Evolutionary conservation across 2,888 invertebrate genomes (phyloP), one percentile per base, ranked within the genome.

Genomic region (Ischnura elegans): DNA sequence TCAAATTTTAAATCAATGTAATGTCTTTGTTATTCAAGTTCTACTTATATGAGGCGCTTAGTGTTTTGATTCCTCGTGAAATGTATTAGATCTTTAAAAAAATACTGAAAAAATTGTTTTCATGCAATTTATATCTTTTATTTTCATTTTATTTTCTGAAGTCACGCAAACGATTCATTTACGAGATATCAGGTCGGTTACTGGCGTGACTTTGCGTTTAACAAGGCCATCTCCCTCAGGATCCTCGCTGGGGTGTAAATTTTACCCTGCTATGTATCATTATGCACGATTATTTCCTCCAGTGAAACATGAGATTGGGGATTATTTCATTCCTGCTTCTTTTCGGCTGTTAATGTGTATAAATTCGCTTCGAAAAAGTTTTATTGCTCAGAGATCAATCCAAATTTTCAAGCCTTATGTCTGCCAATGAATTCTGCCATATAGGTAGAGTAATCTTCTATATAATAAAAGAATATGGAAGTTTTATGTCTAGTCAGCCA

Each of bases 141-240:
- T 25, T 25, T 19, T 21, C 25, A 6, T 61, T 61, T 16, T 61
- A 21, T 25, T 61, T 61, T 61, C n/a, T 61, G 5, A 6, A 16
- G 61, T 61, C 61, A 61, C 61, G 61, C 61, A 21, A 61, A 61
- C 61, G 61, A 25, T 61, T 61, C 61, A 61, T 61, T 61, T 61
- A n/a, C 25, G 8, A 61, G 61, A 25, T 61, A 61, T 61, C 61
- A 16, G 25, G 61, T 21, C 8, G 61, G 61, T 25, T 61, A 19
- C 8, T 61, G 61, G 61, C 61, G 61, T 61, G 61, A 61, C 61
- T 21, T 61, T 61, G 61, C 61, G 19, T 25, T 61, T 61, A 61
- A 61, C 61, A 61, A 61, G 61, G 61, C n/a, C 61, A 61, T 61
- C 61, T 61, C 61, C 61, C 61, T 61, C 2, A n/a, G n/a, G n/a